Base-by-base conservation (phyloP, 2,888 invertebrate genomes). In the Euclidia mi region DNA sequence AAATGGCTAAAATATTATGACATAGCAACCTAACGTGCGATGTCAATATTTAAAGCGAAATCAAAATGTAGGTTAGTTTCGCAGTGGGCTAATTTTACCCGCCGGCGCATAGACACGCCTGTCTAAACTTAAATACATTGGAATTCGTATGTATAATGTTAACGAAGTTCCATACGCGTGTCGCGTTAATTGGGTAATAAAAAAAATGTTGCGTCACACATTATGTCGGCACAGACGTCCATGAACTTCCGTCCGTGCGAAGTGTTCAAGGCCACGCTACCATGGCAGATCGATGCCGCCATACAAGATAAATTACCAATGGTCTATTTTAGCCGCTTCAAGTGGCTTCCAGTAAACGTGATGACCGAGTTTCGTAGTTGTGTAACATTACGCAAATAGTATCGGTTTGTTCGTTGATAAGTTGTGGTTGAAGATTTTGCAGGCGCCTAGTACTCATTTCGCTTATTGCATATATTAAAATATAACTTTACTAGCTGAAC, bases 171-270 rank as follows among this genome's bases (percentile, higher is more conserved):
- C 53, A 67, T 53, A 62, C 59, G 46, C 55, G 56, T 67, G 62
- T 65, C 64, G 61, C 56, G 59, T 77, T 77, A 79, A 78, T 75
- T 61, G 60, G 69, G 65, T 62, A 71, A 71, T 74, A 75, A 76
- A 79, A 79, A 77, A 74, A 76, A 55, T 46, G 70, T 78, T 76
- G 69, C 79, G 79, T 81, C 79, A 76, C 59, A 56, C 58, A 44
- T 52, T 50, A 68, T 62, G 68, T 68, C 52, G 56, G 57, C 68
- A 55, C 67, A 56, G 68, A 62, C 84, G 92, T 83, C 94, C 94
- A 71, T 94, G 94, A 94, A 94, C 94, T 94, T 93, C 90, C 88
- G 86, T 65, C 78, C 83, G 86, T 87, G 89, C 90, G 76, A 82
- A 79, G 41, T 32, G 61, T 70, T 78, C 93, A 95, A 94, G 94